These are phyloP conservation scores for Limnothrissa miodon DNA, from an alignment of 2,113 vertebrate genomes.

Conservation along the genomic window DNA sequence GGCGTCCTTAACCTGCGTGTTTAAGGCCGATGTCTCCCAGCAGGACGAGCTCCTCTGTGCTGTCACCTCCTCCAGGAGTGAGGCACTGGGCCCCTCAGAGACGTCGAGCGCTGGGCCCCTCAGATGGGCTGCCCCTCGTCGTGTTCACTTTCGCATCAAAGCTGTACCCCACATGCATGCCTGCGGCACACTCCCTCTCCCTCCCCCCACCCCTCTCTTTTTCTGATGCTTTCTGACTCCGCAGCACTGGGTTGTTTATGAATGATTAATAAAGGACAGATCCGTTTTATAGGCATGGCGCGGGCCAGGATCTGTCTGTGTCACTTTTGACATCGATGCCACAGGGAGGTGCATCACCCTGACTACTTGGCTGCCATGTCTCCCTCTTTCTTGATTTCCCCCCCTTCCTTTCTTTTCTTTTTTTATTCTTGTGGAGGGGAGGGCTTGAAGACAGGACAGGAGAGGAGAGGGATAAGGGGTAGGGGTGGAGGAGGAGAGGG, in stretches of 20 bases:
- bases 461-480: neutral
- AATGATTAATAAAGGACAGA: constrained; percentile 58
- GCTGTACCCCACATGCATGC: constrained; percentile 49
- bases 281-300: constrained; percentile 53
- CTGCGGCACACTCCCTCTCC: constrained; percentile 31
- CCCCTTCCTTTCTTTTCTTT: neutral
- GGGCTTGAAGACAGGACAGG: neutral
- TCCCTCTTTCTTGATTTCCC: neutral
- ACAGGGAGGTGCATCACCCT: constrained; percentile 40
- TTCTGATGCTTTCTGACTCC: constrained; percentile 47
- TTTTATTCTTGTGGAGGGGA: neutral
- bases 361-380: constrained; percentile 8
- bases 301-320: constrained; percentile 41
- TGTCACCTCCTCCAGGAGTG: constrained; percentile 16
- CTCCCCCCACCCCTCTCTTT: constrained; percentile 27
- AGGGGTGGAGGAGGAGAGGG: neutral
- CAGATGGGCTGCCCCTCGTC: constrained; percentile 42
- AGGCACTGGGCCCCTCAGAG: neutral
- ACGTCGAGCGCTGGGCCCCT: neutral
- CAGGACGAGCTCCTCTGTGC: constrained; percentile 6
- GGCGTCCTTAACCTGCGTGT: constrained; percentile 28
- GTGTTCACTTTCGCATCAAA: constrained; percentile 56
- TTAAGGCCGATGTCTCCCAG: constrained; percentile 37
- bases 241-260: constrained; percentile 55
- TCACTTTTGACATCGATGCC: constrained; percentile 54